A percentile compares a stretch with the other conserved stretches of the same genome.
Evolutionary conservation across 2,888 invertebrate genomes (phyloP).

Genomic region (Bugulina stolonifera): DNA sequence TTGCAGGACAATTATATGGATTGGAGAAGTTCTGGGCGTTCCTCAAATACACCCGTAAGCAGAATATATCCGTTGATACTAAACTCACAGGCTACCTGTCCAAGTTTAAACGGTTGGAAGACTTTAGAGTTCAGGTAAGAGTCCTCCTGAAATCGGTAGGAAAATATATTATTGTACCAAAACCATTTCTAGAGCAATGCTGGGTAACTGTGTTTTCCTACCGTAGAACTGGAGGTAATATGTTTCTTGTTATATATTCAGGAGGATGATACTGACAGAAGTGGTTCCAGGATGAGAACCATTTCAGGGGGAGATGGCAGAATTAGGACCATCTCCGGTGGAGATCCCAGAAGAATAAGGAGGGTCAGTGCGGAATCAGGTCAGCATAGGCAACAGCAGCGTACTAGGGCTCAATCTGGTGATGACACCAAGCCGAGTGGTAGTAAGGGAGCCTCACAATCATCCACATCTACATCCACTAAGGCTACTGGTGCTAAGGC

Average conservation of each 20-base stretch:
- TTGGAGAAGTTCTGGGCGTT: constrained; percentile 99
- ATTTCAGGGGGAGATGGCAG: not conserved
- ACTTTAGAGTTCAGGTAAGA: constrained; percentile 48
- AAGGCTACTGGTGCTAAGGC: not conserved
- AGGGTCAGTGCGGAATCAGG: not conserved
- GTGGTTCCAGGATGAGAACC: not conserved
- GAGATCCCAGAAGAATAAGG: not conserved
- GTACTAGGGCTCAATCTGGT: not conserved
- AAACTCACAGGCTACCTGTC: constrained; percentile 51
- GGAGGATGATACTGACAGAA: not conserved
- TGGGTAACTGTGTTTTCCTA: too few relatives aligned
- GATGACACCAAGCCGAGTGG: not conserved
- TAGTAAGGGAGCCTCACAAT: not conserved
- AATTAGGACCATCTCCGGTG: not conserved
- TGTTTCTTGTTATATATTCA: not conserved
- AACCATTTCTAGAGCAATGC: too few relatives aligned
- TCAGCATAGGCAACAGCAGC: constrained; percentile 15
- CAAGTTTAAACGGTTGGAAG: constrained; percentile 55
- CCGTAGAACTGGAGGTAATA: too few relatives aligned
- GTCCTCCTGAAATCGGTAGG: too few relatives aligned
- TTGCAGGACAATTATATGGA: constrained; percentile 85
- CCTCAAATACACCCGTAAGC: constrained; percentile 71
- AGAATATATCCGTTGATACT: constrained; percentile 48
- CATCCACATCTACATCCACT: not conserved
- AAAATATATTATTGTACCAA: too few relatives aligned